Evolutionary conservation across 2,113 vertebrate species (phyloP), one percentile per base, ranked within the genome.

Genomic region (Pardalotus punctatus): DNA sequence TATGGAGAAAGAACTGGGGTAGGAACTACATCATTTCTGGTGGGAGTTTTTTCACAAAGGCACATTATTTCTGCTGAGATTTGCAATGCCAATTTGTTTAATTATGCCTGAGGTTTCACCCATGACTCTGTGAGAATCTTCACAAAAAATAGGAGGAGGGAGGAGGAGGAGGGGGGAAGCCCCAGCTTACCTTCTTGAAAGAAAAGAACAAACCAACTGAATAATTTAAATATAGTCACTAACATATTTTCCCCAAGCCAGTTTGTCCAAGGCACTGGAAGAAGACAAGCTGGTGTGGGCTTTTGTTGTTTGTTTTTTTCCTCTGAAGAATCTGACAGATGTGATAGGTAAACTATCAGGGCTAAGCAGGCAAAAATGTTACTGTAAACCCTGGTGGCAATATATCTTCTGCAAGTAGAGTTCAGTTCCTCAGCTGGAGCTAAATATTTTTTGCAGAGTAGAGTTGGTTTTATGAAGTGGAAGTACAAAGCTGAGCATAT

Each of bases 1-100:
- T 97, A 97, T 96, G 95, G 96, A 97, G 97, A 95, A 98, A 96
- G 90, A 96, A 97, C 90, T 91, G 96, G 94, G 95, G 94, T 96
- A 94, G 58, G 95, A 96, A 94, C 91, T 95, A 95, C 96, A 92
- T 96, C 92, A 93, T 97, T 96, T 94, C 73, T 90, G 84, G 96
- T 93, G 95, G 54, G 56, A 95, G 85, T 92, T 96, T 88, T 81
- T 90, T 93, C 93, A 95, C 93, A 97, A 96, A 97, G 93, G 64
- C 85, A 84, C 72, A 94, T 95, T 70, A 31, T 97, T 96, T 96
- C 93, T 86, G 79, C 69, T 62, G 90, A 95, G 80, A 94, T 81
- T 82, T 90, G 69, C 90, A 93, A 93, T 69, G 91, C 80, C 95
- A 91, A 90, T 97, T 97, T 95, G 92, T 83, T 97, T 97, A 93